phyloP scores from a whole-genome alignment of 2,113 vertebrate genomes.

The Nettapus auritus region DNA sequence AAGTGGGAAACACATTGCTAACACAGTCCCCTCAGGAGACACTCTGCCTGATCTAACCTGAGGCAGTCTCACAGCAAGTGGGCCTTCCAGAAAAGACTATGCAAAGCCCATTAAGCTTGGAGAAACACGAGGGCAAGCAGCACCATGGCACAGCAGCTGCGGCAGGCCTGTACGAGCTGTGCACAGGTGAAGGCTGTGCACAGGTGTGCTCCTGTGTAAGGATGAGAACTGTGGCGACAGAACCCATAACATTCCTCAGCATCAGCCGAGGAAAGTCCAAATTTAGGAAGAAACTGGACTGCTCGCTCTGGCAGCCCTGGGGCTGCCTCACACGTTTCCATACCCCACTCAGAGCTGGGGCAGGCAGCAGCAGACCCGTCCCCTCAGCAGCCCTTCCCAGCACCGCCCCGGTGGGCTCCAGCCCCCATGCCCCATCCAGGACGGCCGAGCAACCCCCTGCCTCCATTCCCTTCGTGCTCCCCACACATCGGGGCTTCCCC shows the following conservation, averaged over 20 bases:
- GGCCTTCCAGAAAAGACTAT: accelerated
- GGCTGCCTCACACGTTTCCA: background rate
- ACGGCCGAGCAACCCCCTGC: no score
- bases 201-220: background rate
- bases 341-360: accelerated
- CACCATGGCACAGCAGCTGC: background rate
- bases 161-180: background rate
- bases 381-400: accelerated
- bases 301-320: background rate
- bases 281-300: background rate
- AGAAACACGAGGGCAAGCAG: background rate
- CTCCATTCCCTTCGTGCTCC: no score
- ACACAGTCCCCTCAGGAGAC: accelerated
- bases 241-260: background rate
- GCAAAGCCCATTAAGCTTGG: background rate
- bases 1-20: accelerated
- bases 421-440: background rate
- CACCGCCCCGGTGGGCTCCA: accelerated
- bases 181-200: background rate
- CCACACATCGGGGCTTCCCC: background rate
- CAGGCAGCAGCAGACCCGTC: background rate
- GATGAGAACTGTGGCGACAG: background rate
- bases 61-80: accelerated
- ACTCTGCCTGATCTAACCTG: background rate
- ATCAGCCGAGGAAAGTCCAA: background rate